Evolutionary conservation across 1,140 invertebrate genomes (phyloP), one percentile per base, ranked within the genome.

Genomic region (Micrasema longulum): DNA sequence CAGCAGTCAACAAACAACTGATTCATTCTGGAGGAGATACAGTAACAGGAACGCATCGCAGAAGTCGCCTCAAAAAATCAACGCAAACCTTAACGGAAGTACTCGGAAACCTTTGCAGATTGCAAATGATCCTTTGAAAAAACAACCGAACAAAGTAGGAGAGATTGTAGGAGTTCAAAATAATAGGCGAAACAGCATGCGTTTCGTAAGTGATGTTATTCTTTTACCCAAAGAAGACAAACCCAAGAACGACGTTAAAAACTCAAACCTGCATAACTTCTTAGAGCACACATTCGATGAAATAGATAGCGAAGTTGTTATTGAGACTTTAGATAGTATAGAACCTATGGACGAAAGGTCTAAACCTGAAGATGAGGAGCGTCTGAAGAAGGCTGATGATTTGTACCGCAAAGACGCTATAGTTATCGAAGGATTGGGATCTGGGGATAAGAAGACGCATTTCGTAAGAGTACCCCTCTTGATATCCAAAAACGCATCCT

Each of bases 1-100:
- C 0, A 85, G 84, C 67, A 84, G 83, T 76, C 83, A 85, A 62
- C 80, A 85, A 14, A 83, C 80, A 10, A 81, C 81, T 0, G 84
- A 85, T 55, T 85, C 83, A 0, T 85, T 85, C 69, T 85, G 84
- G 84, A 83, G 83, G 73, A 71, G 84, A 16, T 85, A 85, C 63
- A 85, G 84, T 57, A 84, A 83, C 57, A 82, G 82, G 66, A 78
- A 81, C 1, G 62, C 62, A 4, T 64, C 66, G 5, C 70, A 69
- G 35, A 76, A 76, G 57, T 84, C 82, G 0, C 84, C 83, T 0
- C 83, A 84, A 62, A 85, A 81, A 57, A 78, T 79, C 41, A 76
- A 81, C 20, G 47, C 83, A 0, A 83, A 81, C 50, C 38, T 84
- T 0, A 84, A 83, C 52, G 80, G 79, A 72, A 71, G 53, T 18